Base-by-base conservation (phyloP, 1,140 invertebrate genomes). In the Hetaerina americana region DNA sequence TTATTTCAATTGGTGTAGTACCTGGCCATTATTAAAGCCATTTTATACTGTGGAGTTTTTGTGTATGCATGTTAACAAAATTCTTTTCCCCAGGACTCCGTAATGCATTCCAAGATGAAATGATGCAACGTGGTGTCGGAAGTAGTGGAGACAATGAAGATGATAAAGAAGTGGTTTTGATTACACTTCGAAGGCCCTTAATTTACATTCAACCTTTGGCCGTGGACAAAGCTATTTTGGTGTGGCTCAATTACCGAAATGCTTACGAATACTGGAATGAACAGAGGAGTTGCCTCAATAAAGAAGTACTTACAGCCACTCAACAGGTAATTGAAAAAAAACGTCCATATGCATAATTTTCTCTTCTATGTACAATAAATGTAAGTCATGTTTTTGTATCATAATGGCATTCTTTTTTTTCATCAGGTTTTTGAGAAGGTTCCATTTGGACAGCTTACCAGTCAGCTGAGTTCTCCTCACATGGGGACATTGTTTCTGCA, bases 181-280 rank as follows among this genome's bases (percentile, higher is more conserved):
- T 98, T 66, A 95, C 92, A 0, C 81, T 98, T 0, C 94, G 92
- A 76, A 83, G 95, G 69, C 96, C 96, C 0, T 84, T 98, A 68
- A 90, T 99, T 71, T 97, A 97, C 80, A 90, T 97, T 40, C 96
- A 98, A 81, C 96, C 96, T 0, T 87, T 95, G 76, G 95, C 96
- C 3, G 91, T 99, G 49, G 96, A 99, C 80, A 93, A 94, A 80
- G 96, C 96, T 27, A 96, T 99, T 73, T 85, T 98, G 0, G 95
- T 98, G 8, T 98, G 96, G 96, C 82, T 98, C 66, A 98, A 98
- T 82, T 99, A 98, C 79, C 97, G 97, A 82, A 98, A 97, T 82
- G 96, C 96, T 0, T 98, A 98, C 78, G 96, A 98, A 79, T 98
- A 98, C 82, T 99, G 96, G 96, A 96, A 95, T 75, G 96, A 98